Base-by-base conservation (phyloP, 1,140 invertebrate species). In the Ectropis grisescens region DNA sequence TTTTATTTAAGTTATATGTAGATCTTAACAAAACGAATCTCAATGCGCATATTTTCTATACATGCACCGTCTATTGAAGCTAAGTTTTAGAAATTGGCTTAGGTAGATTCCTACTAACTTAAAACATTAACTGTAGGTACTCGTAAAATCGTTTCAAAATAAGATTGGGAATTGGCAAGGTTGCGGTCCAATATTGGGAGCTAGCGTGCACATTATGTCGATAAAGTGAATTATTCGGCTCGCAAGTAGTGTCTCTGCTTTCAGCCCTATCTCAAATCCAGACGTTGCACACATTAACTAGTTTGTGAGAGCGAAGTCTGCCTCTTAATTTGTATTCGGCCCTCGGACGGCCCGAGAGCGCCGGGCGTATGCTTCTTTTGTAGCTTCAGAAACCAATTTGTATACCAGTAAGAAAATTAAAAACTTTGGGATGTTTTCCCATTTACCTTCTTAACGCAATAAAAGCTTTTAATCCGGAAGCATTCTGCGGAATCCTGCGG, bases 301-400 rank as follows among this genome's bases (percentile, higher is more conserved):
- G 47, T 62, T 54, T 39, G 34, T 32, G 49, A 49, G 42, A 45
- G 51, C 45, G 42, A 53, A 61, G 55, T 56, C 57, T 54, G 51
- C 51, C 42, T 56, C 55, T 61, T 71, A 59, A 68, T 71, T 68
- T 64, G 64, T 71, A 71, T 71, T 62, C 67, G 58, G 43, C 48
- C 45, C 53, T 54, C 51, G 58, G 49, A 33, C 45, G 48, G 34
- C 29, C 52, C 47, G 41, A 45, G 47, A 49, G 57, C 46, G 48
- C 51, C 49, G 46, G 47, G 47, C 59, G 59, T 58, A 42, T 52
- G 47, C 58, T 60, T 43, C 41, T 57, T 71, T 59, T 58, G 47
- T 61, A 59, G 61, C 58, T 59, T 55, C 64, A 52, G 51, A 60
- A 68, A 66, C 65, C 67, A 66, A 71, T 71, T 71, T 71, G 67